Evolutionary conservation across 1,140 invertebrate genomes (phyloP), one percentile per base, ranked within the genome.

Genomic region (Ceratoteleas bidentatus): DNA sequence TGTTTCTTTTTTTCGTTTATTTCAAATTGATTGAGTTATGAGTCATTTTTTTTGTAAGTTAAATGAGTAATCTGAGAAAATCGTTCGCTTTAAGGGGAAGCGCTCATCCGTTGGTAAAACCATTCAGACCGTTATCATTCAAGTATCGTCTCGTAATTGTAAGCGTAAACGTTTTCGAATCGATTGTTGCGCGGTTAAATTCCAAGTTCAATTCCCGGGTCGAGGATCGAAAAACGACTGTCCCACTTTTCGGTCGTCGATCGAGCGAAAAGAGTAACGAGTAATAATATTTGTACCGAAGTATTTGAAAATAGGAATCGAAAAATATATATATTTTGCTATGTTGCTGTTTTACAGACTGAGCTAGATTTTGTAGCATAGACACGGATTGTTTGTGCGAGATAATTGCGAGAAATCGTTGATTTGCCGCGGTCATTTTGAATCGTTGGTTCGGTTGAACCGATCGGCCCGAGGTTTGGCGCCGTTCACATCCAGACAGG

Each of bases 281-380:
- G 24, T 24, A 24, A 65, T 68, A 69, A 65, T 56, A 64, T 72
- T 66, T 75, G 61, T 70, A 53, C 24, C 24, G 24, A 77, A 74
- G 80, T 87, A 65, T 50, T 80, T 57, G 77, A 64, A 76, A 89
- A 86, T 88, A 88, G 83, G 24, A 88, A 84, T 86, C 87, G 87
- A 87, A 83, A 69, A 86, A 66, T 81, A 87, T 88, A 87, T 90
- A 90, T 91, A 88, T 90, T 91, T 91, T 91, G 88, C 90, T 91
- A 90, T 87, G 85, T 90, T 91, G 81, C 86, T 89, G 85, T 89
- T 89, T 89, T 88, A 88, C 86, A 78, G 54, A 72, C 62, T 64
- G 52, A 58, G 13, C 80, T 76, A 75, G 64, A 69, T 76, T 58
- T 58, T 64, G 49, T 58, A 58, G 80, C 75, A 78, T 61, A 45